Evolutionary conservation across 2,113 vertebrate genomes (phyloP).

Genomic region (Pomatorhinus ruficollis): DNA sequence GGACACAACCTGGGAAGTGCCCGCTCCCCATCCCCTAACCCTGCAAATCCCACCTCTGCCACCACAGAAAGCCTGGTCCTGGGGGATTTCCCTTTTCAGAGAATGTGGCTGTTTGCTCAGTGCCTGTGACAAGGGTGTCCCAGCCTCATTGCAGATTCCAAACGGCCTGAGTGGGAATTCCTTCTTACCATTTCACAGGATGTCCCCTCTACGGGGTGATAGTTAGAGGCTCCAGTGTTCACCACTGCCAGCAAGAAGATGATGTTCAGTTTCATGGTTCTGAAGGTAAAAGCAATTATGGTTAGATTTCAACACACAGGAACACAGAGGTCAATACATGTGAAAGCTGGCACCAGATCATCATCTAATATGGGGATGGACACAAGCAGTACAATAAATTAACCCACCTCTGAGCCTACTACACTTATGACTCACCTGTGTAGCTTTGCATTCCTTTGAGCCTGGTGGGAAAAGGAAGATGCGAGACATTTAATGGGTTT

Average conservation of each 20-base stretch:
- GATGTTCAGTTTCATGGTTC: slow-evolving; percentile 83
- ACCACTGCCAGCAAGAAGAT: slow-evolving; percentile 78
- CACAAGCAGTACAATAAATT: background rate
- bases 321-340: fast-evolving
- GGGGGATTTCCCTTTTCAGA: background rate
- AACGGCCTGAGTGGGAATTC: background rate
- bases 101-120: background rate
- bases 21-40: background rate
- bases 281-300: slow-evolving; percentile 29
- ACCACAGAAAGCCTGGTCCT: background rate
- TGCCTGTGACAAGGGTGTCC: background rate
- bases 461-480: background rate
- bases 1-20: background rate
- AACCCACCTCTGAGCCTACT: background rate
- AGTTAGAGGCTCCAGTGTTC: slow-evolving; percentile 60
- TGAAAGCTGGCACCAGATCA: background rate
- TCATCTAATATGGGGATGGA: background rate
- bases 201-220: slow-evolving; percentile 47
- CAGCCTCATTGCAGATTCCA: background rate
- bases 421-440: background rate
- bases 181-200: slow-evolving; percentile 85
- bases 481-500: background rate
- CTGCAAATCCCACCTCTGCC: background rate
- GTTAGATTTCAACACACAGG: background rate
- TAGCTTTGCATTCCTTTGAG: background rate